Percentiles rank a stretch among this genome's conserved stretches.
phyloP scores from a whole-genome alignment of 2,888 invertebrate genomes.

The Netelia melanura region DNA sequence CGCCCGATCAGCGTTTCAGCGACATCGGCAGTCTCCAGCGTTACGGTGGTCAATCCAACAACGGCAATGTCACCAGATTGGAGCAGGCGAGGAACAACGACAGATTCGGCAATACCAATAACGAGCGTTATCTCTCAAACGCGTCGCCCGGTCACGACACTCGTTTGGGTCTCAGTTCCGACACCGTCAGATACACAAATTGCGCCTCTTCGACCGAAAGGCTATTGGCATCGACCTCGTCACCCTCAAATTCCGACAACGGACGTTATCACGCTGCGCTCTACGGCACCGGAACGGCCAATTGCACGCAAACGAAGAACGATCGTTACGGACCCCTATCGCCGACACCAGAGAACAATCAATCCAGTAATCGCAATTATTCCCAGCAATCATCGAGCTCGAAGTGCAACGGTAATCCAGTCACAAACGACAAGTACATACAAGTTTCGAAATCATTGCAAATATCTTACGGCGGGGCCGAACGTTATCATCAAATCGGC shows the following conservation, averaged over 20 bases:
- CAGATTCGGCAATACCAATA: conserved; percentile 72
- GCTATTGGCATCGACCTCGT: conserved; percentile 79
- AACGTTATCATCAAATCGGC: conserved; percentile 67
- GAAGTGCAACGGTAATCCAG: conserved; percentile 59
- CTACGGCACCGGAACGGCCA: conserved; percentile 60
- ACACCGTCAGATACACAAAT: conserved; percentile 64
- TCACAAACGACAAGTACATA: conserved; percentile 79
- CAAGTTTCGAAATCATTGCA: conserved; percentile 81
- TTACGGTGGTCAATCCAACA: conserved; percentile 65
- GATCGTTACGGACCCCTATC: conserved; percentile 76
- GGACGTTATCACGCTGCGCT: conserved; percentile 73
- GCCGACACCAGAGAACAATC: conserved; percentile 74
- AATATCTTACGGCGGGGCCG: conserved; percentile 75
- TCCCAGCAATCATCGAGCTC: conserved; percentile 70
- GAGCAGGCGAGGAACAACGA: conserved; percentile 77
- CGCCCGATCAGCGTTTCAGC: conserved; percentile 78
- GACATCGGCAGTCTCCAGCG: conserved; percentile 79
- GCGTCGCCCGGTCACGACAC: conserved; percentile 77
- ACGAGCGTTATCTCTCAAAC: conserved; percentile 77
- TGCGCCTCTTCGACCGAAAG: conserved; percentile 80
- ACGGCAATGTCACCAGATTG: conserved; percentile 50
- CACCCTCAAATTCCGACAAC: conserved; percentile 80
- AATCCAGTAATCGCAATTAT: conserved; percentile 57
- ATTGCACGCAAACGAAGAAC: conserved; percentile 75
- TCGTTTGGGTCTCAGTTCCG: conserved; percentile 60